Evolutionary conservation across 2,113 vertebrate genomes (phyloP).

Genomic region (Phocoena phocoena): DNA sequence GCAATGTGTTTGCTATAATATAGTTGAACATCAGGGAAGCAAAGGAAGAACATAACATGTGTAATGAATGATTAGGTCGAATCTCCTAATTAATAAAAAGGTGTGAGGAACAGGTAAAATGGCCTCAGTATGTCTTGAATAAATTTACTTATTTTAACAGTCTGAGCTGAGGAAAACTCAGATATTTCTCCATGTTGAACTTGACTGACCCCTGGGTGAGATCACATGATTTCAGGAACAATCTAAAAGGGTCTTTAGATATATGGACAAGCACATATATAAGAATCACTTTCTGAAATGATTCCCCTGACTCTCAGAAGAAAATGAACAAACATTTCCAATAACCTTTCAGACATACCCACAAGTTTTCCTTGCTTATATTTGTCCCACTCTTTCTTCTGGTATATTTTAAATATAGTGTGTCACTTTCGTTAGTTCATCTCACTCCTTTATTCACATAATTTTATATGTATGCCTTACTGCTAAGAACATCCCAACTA

Average conservation of each 20-base stretch:
- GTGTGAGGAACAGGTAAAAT: background rate
- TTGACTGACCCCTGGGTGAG: background rate
- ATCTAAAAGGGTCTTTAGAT: background rate
- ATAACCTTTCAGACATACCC: background rate
- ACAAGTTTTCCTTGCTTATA: background rate
- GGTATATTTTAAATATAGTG: background rate
- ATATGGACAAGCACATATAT: background rate
- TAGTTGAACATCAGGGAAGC: background rate
- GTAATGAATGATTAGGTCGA: background rate
- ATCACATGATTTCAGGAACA: background rate
- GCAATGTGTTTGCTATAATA: background rate
- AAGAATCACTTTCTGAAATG: background rate
- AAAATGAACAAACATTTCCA: background rate
- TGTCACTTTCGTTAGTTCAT: background rate
- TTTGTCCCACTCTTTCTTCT: background rate
- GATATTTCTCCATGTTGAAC: background rate
- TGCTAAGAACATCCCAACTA: background rate
- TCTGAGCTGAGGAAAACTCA: background rate
- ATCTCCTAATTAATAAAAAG: background rate
- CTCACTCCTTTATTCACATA: background rate
- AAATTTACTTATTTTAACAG: background rate
- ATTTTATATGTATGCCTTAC: background rate
- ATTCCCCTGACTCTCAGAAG: background rate
- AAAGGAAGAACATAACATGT: background rate
- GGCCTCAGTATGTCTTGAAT: background rate